Evolutionary conservation across 2,888 invertebrate genomes (phyloP).

Genomic region (Isoperla grammatica): DNA sequence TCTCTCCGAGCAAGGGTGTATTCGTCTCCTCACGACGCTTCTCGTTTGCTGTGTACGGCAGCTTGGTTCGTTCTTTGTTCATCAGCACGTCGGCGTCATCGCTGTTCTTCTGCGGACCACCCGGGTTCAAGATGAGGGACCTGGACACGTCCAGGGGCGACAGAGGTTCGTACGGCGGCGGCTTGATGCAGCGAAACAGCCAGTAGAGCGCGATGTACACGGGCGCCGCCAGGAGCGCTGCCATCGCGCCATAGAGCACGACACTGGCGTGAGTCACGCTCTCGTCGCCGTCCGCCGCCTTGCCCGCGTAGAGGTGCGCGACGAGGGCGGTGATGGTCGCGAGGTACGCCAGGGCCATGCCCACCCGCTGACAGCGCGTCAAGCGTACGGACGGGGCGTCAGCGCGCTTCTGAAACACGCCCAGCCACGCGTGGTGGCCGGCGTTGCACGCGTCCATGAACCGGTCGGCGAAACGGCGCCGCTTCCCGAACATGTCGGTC

Average conservation of each 20-base stretch:
- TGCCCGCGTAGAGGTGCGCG: neutral
- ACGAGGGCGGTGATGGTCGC: neutral
- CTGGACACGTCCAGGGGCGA: no score
- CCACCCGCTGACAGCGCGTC: constrained; percentile 12
- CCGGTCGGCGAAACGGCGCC: neutral
- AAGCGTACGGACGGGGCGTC: neutral
- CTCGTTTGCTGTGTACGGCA: no score
- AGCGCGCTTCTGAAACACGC: neutral
- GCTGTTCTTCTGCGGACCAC: no score
- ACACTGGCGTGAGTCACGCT: no score
- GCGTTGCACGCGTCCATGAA: neutral
- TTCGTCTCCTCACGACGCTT: no score
- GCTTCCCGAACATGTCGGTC: neutral
- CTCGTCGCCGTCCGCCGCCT: neutral
- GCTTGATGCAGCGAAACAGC: neutral
- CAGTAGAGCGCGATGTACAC: neutral
- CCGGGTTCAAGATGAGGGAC: no score
- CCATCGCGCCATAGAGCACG: neutral
- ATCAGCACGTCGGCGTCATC: no score
- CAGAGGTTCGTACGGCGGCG: no score
- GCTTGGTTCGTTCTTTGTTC: no score
- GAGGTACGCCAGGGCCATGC: neutral
- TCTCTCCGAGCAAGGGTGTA: neutral
- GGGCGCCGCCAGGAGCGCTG: neutral
- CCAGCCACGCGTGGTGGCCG: constrained; percentile 10